Conservation (phyloP, 2,113 vertebrate species). For the Tapirus terrestris region DNA sequence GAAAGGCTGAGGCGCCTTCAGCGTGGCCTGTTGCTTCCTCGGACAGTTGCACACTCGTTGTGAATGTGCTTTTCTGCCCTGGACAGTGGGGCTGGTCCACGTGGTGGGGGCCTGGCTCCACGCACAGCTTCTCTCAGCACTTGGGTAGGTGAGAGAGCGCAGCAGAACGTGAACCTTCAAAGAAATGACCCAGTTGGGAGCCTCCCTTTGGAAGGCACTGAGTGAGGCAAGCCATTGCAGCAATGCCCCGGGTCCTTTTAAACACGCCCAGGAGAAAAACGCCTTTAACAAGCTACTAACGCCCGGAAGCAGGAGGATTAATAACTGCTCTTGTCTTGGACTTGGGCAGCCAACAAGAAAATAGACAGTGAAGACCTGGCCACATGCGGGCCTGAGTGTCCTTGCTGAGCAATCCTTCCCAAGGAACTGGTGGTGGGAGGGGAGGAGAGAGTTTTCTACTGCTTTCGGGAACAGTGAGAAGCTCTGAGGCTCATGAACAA, state of each 20-base stretch:
- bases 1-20: not conserved
- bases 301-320: not conserved
- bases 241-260: not conserved
- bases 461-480: not conserved
- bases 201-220: not conserved
- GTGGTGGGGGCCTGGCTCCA: not conserved
- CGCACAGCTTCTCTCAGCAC: not conserved
- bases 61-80: not conserved
- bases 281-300: not conserved
- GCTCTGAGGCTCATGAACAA: not conserved
- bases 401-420: not conserved
- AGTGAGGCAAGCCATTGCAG: not conserved
- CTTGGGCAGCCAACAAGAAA: not conserved
- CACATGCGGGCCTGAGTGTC: not conserved
- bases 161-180: not conserved
- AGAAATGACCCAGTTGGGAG: not conserved
- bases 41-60: accelerated
- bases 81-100: not conserved
- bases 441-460: not conserved
- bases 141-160: not conserved
- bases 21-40: not conserved
- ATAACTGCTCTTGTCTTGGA: not conserved
- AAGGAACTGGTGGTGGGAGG: not conserved
- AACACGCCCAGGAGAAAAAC: not conserved
- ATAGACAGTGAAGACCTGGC: not conserved